Evolutionary conservation across 2,888 invertebrate genomes (phyloP), one percentile per base, ranked within the genome.

Genomic region (Dendrolimus pini): DNA sequence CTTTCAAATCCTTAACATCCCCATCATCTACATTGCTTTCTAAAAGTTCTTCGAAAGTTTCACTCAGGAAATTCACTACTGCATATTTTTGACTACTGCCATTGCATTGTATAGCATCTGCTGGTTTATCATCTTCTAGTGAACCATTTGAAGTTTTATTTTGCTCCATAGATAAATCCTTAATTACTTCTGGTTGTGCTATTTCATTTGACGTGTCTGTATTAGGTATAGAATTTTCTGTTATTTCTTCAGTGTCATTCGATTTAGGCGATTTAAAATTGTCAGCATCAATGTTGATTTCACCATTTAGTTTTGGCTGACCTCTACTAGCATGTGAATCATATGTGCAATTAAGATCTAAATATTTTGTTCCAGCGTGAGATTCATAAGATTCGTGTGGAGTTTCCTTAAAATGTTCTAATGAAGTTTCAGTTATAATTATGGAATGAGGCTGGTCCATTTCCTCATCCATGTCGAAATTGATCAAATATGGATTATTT

Each of bases 391-490:
- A 77, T 55, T 65, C 70, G 59, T 75, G 81, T 0, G 78, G 74
- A 64, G 68, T 82, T 14, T 77, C 71, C 65, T 75, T 82, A 54
- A 72, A 67, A 9, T 74, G 63, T 59, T 78, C 74, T 66, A 82
- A 72, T 47, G 80, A 77, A 52, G 78, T 75, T 69, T 88, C 87
- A 6, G 89, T 89, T 55, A 89, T 81, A 8, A 89, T 89, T 14
- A 89, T 87, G 52, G 89, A 89, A 67, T 89, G 89, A 14, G 89
- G 89, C 63, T 89, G 89, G 55, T 89, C 89, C 30, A 77, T 85
- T 64, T 87, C 89, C 62, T 89, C 88, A 56, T 86, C 87, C 12
- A 68, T 65, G 60, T 83, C 82, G 58, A 83, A 76, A 68, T 85
- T 81, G 12, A 83, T 78, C 63, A 83, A 74, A 69, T 78, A 82